Conservation (phyloP, 2,113 vertebrate species). For the Pholis gunnellus region DNA sequence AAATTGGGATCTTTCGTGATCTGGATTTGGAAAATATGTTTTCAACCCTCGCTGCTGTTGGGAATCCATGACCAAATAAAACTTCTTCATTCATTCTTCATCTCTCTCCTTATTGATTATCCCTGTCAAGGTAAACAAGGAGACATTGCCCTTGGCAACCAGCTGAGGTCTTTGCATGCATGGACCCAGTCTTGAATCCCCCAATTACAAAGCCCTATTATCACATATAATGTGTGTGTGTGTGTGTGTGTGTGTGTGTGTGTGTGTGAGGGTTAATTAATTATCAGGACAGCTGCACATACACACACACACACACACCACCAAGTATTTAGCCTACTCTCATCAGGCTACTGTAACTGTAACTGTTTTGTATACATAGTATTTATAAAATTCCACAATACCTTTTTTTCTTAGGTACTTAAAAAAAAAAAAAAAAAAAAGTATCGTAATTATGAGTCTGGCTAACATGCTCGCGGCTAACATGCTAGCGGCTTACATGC, state of each 20-base stretch:
- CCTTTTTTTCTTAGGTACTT: neutral
- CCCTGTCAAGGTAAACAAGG: constrained; percentile 22
- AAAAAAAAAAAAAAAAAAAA: too few species aligned
- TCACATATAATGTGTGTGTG: constrained; percentile 9
- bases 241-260: constrained; percentile 8
- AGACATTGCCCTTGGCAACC: constrained; percentile 51
- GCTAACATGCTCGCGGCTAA: neutral
- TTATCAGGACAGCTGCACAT: too few species aligned
- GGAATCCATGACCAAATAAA: neutral
- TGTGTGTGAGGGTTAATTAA: too few species aligned
- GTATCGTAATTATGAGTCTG: neutral
- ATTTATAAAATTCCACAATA: neutral
- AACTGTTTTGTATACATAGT: neutral
- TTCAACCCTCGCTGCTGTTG: neutral
- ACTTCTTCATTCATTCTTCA: neutral
- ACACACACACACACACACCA: neutral
- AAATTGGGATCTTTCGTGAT: neutral
- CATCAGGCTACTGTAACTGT: neutral
- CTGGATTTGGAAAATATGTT: neutral
- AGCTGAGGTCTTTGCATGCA: constrained; percentile 47
- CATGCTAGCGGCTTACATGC: neutral
- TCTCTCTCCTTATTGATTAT: neutral
- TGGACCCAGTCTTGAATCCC: constrained; percentile 44
- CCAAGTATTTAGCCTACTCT: neutral
- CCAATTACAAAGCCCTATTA: constrained; percentile 50